These are phyloP conservation scores for Ophion ellenae DNA, from an alignment of 2,888 invertebrate species.

Conservation along the genomic window DNA sequence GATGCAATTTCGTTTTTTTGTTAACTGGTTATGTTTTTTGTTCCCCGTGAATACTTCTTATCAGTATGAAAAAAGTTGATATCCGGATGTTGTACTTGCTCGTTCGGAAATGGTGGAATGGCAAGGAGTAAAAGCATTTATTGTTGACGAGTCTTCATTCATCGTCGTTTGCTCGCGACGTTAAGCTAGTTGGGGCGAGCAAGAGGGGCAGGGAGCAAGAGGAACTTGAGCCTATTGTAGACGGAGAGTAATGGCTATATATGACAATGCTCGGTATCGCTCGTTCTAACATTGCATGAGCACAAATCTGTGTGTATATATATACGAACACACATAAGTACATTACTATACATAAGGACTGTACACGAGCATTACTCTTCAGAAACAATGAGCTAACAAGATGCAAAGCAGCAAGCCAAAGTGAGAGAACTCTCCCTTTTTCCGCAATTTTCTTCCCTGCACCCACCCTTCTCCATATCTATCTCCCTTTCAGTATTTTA, in stretches of 20 bases:
- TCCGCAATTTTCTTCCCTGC: background rate
- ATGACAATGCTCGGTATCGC: slow-evolving; percentile 3
- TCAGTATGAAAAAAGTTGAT: background rate
- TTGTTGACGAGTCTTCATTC: slow-evolving; percentile 62
- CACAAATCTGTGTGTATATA: background rate
- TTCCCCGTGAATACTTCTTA: background rate
- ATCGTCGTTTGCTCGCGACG: slow-evolving; percentile 52
- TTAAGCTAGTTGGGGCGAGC: slow-evolving; percentile 53
- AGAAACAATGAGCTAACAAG: slow-evolving; percentile 66
- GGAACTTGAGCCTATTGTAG: slow-evolving; percentile 55
- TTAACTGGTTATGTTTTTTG: background rate
- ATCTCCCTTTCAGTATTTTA: slow-evolving; percentile 46
- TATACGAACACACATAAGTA: slow-evolving; percentile 24
- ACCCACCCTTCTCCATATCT: slow-evolving; percentile 13
- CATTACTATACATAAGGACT: slow-evolving; percentile 24
- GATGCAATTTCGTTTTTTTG: background rate
- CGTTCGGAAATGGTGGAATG: slow-evolving; percentile 1
- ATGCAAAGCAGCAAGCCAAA: slow-evolving; percentile 61
- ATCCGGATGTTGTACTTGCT: background rate
- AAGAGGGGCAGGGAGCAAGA: background rate
- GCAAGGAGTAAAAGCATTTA: slow-evolving; percentile 52
- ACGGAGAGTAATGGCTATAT: slow-evolving; percentile 32
- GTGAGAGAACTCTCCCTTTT: slow-evolving; percentile 30
- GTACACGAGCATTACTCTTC: slow-evolving; percentile 58
- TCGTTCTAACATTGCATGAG: background rate